phyloP scores from a whole-genome alignment of 1,140 invertebrate genomes.

The Drosophila repletoides region DNA sequence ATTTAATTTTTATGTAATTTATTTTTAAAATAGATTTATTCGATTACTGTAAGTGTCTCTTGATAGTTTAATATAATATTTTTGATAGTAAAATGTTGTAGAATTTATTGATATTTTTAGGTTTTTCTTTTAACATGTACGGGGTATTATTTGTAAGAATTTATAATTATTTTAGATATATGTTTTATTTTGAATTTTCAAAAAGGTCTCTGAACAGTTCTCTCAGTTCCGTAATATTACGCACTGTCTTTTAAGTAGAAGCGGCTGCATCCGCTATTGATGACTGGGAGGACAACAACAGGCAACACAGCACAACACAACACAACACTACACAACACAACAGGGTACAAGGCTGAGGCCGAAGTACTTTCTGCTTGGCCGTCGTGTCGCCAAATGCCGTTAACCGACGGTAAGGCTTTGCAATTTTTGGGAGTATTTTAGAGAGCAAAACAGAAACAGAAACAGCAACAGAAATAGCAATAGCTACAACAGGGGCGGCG shows the following conservation, averaged over 20 bases:
- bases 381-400: constrained; percentile 53
- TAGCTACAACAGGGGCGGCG: constrained; percentile 30
- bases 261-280: background rate
- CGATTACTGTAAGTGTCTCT: no score
- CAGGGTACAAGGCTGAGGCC: constrained; percentile 19
- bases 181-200: no score
- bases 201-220: no score
- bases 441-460: constrained; percentile 59
- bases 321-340: constrained; percentile 45
- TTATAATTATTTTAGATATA: background rate
- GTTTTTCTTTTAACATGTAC: background rate
- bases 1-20: background rate
- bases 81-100: background rate
- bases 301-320: constrained; percentile 42
- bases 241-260: background rate
- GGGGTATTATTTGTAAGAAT: background rate
- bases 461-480: constrained; percentile 36
- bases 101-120: background rate
- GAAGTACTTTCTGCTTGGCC: constrained; percentile 45
- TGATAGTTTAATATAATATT: no score
- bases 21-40: no score
- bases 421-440: constrained; percentile 41
- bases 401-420: constrained; percentile 47
- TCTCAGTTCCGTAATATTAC: no score
- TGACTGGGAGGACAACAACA: constrained; percentile 44